Conservation (phyloP, 2,888 invertebrate genomes). For the Nephrotoma guestfalica region DNA sequence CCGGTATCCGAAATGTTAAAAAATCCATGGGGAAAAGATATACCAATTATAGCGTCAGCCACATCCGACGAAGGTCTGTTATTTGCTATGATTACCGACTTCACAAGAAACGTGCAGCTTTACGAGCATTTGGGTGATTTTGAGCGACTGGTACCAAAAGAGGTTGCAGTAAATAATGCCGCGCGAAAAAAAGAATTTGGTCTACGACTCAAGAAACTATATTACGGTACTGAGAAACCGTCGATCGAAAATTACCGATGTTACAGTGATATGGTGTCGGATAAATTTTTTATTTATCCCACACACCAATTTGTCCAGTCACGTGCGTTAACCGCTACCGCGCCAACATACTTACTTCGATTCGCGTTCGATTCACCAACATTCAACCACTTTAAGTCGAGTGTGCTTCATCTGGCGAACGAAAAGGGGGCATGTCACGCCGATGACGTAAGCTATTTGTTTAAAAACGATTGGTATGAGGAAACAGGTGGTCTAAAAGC, state of each 20-base stretch:
- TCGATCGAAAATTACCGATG: background rate
- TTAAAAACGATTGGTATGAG: conserved; percentile 14
- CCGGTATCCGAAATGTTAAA: conserved; percentile 19
- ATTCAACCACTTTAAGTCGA: conserved; percentile 24
- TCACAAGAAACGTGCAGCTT: background rate
- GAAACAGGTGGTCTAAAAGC: background rate
- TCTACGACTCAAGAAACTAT: conserved; percentile 19
- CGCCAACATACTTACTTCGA: conserved; percentile 28
- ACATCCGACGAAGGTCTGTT: conserved; percentile 27
- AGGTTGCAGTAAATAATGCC: background rate
- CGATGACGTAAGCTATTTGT: conserved; percentile 28
- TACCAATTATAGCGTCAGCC: conserved; percentile 27
- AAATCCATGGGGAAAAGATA: conserved; percentile 24
- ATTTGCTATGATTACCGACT: background rate
- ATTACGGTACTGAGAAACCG: conserved; percentile 21
- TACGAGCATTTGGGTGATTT: background rate
- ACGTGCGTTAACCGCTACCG: conserved; percentile 6
- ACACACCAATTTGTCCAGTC: background rate
- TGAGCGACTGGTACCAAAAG: background rate
- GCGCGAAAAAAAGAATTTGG: conserved; percentile 17
- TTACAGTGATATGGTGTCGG: background rate
- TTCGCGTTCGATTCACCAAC: conserved; percentile 31
- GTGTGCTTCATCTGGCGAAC: background rate
- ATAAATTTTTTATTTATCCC: background rate
- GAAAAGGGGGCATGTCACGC: conserved; percentile 26